phyloP scores from a whole-genome alignment of 2,113 vertebrate genomes.

The Chaetops frenatus region DNA sequence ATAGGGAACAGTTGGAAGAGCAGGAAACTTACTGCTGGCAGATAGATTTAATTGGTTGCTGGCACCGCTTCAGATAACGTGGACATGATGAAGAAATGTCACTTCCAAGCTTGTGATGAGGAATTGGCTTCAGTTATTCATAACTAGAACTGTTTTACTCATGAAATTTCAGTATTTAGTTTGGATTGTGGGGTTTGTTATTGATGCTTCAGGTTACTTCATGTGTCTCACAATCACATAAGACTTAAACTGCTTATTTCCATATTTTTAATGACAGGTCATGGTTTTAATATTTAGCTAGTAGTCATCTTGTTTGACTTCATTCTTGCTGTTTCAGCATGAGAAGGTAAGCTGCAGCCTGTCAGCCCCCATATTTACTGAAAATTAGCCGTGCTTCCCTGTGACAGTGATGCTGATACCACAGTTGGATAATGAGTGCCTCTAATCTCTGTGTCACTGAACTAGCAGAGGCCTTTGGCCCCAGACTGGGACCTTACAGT shows the following conservation, averaged over 20 bases:
- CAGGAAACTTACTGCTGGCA: background rate
- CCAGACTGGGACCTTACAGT: background rate
- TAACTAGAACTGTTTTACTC: background rate
- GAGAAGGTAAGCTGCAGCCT: background rate
- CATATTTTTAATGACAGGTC: background rate
- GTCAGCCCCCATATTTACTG: background rate
- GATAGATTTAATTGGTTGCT: background rate
- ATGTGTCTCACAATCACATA: background rate
- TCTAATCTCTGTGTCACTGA: background rate
- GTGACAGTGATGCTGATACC: background rate
- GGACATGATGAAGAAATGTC: background rate
- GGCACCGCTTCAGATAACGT: background rate
- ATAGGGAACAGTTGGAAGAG: background rate
- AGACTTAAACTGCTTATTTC: background rate
- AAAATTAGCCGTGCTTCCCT: background rate
- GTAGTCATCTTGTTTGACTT: background rate
- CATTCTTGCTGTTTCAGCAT: background rate
- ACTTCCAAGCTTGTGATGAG: background rate
- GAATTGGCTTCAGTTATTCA: background rate
- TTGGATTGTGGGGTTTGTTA: background rate
- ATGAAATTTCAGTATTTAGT: background rate
- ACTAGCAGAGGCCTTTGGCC: background rate
- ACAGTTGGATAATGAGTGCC: fast-evolving
- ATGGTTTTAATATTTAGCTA: background rate
- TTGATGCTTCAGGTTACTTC: background rate